Base-by-base conservation (phyloP, 2,888 invertebrate species). In the Sesia bembeciformis region DNA sequence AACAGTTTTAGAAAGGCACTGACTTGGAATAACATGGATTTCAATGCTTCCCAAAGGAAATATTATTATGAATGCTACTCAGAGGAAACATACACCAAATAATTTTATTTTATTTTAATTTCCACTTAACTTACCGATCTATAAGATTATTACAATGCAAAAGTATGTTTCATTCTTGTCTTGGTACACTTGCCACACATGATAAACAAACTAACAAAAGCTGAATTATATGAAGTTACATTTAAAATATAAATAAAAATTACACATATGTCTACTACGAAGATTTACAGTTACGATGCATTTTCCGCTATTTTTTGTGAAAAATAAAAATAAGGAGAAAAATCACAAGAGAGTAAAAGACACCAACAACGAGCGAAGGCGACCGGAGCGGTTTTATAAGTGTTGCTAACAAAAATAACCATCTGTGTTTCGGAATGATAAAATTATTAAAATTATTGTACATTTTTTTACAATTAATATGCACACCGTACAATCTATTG, bases 161-260 rank as follows among this genome's bases (percentile, higher is more conserved):
- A 83, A 81, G 80, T 84, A 79, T 84, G 85, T 84, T 85, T 84
- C 84, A 82, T 87, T 80, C 78, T 84, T 67, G 73, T 83, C 72
- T 81, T 86, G 70, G 78, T 78, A 73, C 75, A 74, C 81, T 79
- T 81, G 80, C 76, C 78, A 81, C 86, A 86, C 85, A 86, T 83
- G 76, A 72, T 82, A 69, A 62, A 72, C 71, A 72, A 62, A 68
- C 65, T 62, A 60, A 59, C 58, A 58, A 62, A 66, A 66, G 63
- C 57, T 61, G 59, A 65, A 61, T 59, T 65, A 65, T 55, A 59
- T 57, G 43, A 53, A 55, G 51, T 42, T 42, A 56, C 49, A 40
- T 58, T 58, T 23, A 57, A 59, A 38, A 51, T 39, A 52, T 39
- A 52, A n/a, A 40, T 52, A 42, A 53, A 55, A 54, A 56, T 51